Percentiles rank a stretch among this genome's conserved stretches.
These are phyloP conservation scores for Mesembrinibis cayennensis DNA, from an alignment of 2,113 vertebrate species.

Conservation along the genomic window DNA sequence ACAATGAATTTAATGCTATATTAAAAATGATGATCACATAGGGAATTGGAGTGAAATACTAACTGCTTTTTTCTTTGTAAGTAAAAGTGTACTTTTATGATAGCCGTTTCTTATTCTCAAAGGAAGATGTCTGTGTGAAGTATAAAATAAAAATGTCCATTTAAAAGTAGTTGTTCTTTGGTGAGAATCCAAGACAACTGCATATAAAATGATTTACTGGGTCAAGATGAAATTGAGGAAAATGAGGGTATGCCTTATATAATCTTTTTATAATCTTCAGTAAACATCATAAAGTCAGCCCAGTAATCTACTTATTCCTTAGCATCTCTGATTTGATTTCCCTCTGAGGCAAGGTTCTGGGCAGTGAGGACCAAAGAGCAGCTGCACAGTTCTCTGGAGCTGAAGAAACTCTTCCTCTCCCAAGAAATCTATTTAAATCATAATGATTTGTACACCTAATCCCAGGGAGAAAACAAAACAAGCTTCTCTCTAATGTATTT, in stretches of 20 bases:
- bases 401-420: not conserved
- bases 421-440: not conserved
- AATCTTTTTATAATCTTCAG: slow-evolving; percentile 20
- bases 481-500: not conserved
- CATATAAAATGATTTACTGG: not conserved
- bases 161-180: not conserved
- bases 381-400: not conserved
- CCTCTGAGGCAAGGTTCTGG: not conserved
- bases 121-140: not conserved
- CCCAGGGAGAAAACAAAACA: not conserved
- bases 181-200: not conserved
- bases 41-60: not conserved
- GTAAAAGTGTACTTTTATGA: not conserved
- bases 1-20: not conserved
- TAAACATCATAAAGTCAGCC: not conserved
- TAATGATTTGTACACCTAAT: not conserved
- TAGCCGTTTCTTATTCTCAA: not conserved
- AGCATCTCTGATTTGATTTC: slow-evolving; percentile 38
- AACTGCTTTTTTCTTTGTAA: not conserved
- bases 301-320: slow-evolving; percentile 37
- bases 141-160: not conserved
- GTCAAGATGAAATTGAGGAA: not conserved
- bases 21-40: not conserved
- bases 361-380: not conserved
- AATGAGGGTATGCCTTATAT: not conserved